Percentiles rank a stretch among this genome's conserved stretches.
These are phyloP conservation scores for Pristionchus maxplancki DNA, from an alignment of 2,888 invertebrate genomes.

Conservation along the genomic window DNA sequence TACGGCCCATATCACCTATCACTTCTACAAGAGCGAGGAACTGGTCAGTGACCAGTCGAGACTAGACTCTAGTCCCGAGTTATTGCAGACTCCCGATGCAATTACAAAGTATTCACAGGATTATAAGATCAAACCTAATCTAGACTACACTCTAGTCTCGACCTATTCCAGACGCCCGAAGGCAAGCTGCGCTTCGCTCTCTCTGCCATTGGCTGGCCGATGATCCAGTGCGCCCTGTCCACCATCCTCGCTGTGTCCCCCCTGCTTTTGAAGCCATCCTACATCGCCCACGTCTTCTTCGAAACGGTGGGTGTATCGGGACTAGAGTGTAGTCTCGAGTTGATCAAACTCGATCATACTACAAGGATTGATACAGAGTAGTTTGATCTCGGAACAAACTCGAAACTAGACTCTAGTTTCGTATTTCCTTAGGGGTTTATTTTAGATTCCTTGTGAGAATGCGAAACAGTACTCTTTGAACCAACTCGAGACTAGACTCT, in stretches of 20 bases:
- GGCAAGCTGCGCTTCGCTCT: conserved; percentile 44
- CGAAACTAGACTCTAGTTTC: background rate
- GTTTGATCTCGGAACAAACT: background rate
- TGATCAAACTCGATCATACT: background rate
- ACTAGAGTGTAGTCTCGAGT: conserved; percentile 15
- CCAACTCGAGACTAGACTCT: background rate
- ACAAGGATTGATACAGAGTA: background rate
- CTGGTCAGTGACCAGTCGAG: background rate
- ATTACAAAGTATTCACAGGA: too few relatives aligned
- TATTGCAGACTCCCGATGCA: conserved; percentile 32
- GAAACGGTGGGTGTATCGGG: conserved; percentile 42
- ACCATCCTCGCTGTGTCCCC: conserved; percentile 49
- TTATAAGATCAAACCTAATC: too few relatives aligned
- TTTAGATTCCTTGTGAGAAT: background rate
- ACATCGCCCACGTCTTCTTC: conserved; percentile 48
- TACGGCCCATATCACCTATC: conserved; percentile 48
- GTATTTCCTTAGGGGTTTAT: background rate
- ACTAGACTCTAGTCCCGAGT: background rate
- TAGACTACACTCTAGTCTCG: background rate
- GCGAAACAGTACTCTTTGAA: background rate
- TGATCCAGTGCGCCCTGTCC: conserved; percentile 43
- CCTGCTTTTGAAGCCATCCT: conserved; percentile 30
- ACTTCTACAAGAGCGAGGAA: conserved; percentile 49
- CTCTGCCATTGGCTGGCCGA: conserved; percentile 48
- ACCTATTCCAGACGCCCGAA: conserved; percentile 21